These are phyloP conservation scores for Myiopsitta monachus DNA, from an alignment of 2,113 vertebrate species.

Conservation along the genomic window DNA sequence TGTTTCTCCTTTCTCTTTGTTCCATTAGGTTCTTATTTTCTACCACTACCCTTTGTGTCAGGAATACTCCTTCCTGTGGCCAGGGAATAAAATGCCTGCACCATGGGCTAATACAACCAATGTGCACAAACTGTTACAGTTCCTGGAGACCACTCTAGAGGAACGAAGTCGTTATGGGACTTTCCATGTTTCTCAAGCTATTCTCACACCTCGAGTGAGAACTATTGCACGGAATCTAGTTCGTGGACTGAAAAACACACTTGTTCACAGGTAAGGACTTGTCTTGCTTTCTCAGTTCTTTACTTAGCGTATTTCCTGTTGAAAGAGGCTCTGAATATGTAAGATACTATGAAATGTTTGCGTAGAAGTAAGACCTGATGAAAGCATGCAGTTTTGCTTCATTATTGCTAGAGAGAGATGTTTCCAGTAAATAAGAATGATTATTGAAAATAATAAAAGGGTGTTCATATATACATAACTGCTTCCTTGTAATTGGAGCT, in stretches of 20 bases:
- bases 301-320: accelerated
- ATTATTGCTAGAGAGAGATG: background rate
- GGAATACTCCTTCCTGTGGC: conserved; percentile 84
- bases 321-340: background rate
- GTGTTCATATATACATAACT: background rate
- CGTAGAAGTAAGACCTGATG: background rate
- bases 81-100: conserved; percentile 92
- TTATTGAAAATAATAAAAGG: background rate
- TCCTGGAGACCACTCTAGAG: conserved; percentile 89
- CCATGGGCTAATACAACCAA: conserved; percentile 98
- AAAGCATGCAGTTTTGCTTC: background rate
- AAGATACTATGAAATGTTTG: background rate
- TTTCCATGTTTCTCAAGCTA: conserved; percentile 97
- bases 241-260: conserved; percentile 87
- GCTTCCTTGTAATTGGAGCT: background rate
- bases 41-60: conserved; percentile 86
- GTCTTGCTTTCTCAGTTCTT: background rate
- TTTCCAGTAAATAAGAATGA: background rate
- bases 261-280: conserved; percentile 86
- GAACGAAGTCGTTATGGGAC: conserved; percentile 82
- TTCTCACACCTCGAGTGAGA: conserved; percentile 89
- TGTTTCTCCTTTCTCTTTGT: background rate
- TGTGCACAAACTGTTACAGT: conserved; percentile 87
- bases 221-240: conserved; percentile 87
- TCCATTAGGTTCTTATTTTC: conserved; percentile 88